Evolutionary conservation across 2,888 invertebrate species (phyloP), one percentile per base, ranked within the genome.

Genomic region (Cecidostiba fungosa): DNA sequence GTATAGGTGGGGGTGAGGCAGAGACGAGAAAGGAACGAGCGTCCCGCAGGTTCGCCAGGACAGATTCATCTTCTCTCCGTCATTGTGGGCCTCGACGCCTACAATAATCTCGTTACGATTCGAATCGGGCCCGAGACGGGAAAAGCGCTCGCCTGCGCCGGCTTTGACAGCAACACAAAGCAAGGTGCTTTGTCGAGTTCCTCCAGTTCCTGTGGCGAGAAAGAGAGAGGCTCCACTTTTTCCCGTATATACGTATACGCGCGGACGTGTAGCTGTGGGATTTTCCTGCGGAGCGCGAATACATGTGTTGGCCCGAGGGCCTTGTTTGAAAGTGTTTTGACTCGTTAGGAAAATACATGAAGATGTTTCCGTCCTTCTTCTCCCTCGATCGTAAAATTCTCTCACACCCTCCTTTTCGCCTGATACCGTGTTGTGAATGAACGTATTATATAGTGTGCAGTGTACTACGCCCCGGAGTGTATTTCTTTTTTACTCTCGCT

Each of bases 61-160:
- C 85, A 72, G 80, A 83, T 86, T 84, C 86, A 78, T 86, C 86
- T 81, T 59, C 74, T 29, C 69, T 26, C 16, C 10, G 16, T 23
- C 23, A 62, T 32, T 77, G 50, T 69, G 43, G n/a, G 47, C 36
- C 19, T 80, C 69, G 54, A 92, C 92, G 92, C 92, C 91, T 90
- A 92, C 92, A 91, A 91, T 92, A 92, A 92, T 92, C 92, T 92
- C 92, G 92, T 92, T 92, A 92, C 90, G 89, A 90, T 90, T 91
- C 89, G 89, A 89, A 90, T 91, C 89, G 89, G 8, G 19, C 19
- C 4, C 39, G 87, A n/a, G n/a, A 86, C 88, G 88, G 54, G n/a
- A 59, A 59, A 59, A 59, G 54, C 54, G 54, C 23, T n/a, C 54
- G n/a, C 88, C 89, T 88, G 87, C 88, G 88, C 54, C 89, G 88